Conservation (phyloP, 37 sponge, comb jelly and placozoan genomes). For the Halisarca cf. caerulea region DNA sequence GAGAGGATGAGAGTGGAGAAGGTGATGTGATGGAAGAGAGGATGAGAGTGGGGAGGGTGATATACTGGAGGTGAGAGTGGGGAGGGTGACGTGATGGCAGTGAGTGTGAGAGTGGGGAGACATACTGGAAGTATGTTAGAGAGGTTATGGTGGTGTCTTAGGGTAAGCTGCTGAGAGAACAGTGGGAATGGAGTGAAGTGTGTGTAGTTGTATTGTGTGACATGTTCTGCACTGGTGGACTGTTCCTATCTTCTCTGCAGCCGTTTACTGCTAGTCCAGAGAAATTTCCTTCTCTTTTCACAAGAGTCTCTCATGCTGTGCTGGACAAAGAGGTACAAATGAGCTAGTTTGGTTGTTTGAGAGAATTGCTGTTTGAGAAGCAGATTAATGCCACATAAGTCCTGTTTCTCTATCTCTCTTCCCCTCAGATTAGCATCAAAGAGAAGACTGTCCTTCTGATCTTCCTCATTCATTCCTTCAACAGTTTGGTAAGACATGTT, state of each 20-base stretch:
- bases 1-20: slow-evolving; percentile 2
- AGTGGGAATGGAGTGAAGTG: not conserved
- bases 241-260: not conserved
- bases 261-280: slow-evolving; percentile 47
- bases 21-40: not conserved
- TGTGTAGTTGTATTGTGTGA: too few relatives aligned
- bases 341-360: too few relatives aligned
- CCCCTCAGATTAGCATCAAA: slow-evolving; percentile 50
- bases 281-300: slow-evolving; percentile 58
- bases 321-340: slow-evolving; percentile 33
- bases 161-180: not conserved
- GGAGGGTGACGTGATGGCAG: not conserved
- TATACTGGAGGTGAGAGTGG: not conserved
- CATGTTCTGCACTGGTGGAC: too few relatives aligned
- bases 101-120: not conserved
- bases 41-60: not conserved
- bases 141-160: not conserved
- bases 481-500: slow-evolving; percentile 85
- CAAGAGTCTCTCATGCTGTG: slow-evolving; percentile 6
- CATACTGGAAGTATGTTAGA: not conserved
- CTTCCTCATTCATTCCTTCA: slow-evolving; percentile 95
- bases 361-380: too few relatives aligned
- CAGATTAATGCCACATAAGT: too few relatives aligned
- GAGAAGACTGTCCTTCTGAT: slow-evolving; percentile 80
- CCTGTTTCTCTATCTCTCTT: too few relatives aligned